Evolutionary conservation across 2,113 vertebrate genomes (phyloP).

Genomic region (Bothrops jararaca): DNA sequence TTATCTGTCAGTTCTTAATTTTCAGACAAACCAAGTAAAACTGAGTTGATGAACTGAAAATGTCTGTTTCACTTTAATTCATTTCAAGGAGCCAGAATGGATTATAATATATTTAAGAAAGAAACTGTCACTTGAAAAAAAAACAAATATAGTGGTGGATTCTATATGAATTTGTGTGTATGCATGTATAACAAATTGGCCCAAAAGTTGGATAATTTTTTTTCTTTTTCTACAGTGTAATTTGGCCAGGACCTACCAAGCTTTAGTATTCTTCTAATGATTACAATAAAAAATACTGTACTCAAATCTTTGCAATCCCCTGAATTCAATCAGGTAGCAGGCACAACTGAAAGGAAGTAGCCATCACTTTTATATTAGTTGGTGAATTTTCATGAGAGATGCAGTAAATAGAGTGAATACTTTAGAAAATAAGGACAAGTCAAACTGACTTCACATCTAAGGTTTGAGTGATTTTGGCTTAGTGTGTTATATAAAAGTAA

Average conservation of each 20-base stretch:
- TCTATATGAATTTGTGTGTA: neutral
- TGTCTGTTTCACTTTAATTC: neutral
- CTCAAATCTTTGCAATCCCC: neutral
- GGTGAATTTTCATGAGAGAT: neutral
- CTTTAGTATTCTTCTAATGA: neutral
- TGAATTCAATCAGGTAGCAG: neutral
- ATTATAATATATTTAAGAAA: neutral
- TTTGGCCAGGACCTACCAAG: neutral
- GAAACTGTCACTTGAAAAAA: neutral
- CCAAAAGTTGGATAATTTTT: neutral
- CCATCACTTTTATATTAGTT: neutral
- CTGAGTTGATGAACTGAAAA: neutral
- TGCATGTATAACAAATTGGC: neutral
- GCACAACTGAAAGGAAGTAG: neutral
- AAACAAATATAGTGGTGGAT: neutral
- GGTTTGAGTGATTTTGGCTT: neutral
- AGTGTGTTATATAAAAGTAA: neutral
- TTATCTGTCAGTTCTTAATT: neutral
- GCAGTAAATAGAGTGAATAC: neutral
- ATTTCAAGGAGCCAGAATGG: neutral
- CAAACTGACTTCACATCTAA: neutral
- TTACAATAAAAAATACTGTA: neutral
- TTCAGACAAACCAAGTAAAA: neutral
- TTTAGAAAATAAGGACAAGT: neutral
- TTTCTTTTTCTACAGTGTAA: neutral